phyloP scores from a whole-genome alignment of 2,113 vertebrate species.

The Arothron firmamentum region DNA sequence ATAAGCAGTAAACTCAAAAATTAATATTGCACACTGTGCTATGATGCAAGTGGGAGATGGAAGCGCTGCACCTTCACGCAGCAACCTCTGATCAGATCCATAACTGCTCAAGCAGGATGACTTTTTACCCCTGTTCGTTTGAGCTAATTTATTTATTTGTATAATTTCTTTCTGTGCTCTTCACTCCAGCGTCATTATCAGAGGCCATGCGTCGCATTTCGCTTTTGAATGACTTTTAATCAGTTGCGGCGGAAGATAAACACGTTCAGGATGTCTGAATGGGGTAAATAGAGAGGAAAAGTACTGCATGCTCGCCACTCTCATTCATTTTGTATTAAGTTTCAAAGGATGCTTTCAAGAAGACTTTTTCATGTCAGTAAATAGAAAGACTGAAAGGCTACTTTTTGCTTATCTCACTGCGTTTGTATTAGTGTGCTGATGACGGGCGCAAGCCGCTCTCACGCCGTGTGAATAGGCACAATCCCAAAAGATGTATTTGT shows the following conservation, averaged over 20 bases:
- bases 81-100: conserved; percentile 78
- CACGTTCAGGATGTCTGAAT: conserved; percentile 29
- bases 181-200: conserved; percentile 46
- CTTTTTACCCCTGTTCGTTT: conserved; percentile 56
- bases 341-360: conserved; percentile 7
- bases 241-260: conserved; percentile 40
- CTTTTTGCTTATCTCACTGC: conserved; percentile 8
- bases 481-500: conserved; percentile 59
- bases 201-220: conserved; percentile 45
- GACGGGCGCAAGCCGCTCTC: conserved; percentile 9
- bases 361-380: conserved; percentile 24
- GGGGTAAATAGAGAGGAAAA: conserved; percentile 17
- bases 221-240: conserved; percentile 67
- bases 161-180: conserved; percentile 57
- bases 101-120: conserved; percentile 74
- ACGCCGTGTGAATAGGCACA: conserved; percentile 13
- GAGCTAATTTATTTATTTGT: conserved; percentile 68
- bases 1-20: conserved; percentile 82
- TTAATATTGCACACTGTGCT: conserved; percentile 82
- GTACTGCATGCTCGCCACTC: background rate
- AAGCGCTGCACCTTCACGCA: conserved; percentile 72
- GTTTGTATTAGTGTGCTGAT: conserved; percentile 18
- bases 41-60: conserved; percentile 80
- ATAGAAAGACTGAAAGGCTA: conserved; percentile 14
- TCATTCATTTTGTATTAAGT: conserved; percentile 17